Conservation (phyloP, 2,888 invertebrate species). For the Disparrhopalites patrizii region DNA sequence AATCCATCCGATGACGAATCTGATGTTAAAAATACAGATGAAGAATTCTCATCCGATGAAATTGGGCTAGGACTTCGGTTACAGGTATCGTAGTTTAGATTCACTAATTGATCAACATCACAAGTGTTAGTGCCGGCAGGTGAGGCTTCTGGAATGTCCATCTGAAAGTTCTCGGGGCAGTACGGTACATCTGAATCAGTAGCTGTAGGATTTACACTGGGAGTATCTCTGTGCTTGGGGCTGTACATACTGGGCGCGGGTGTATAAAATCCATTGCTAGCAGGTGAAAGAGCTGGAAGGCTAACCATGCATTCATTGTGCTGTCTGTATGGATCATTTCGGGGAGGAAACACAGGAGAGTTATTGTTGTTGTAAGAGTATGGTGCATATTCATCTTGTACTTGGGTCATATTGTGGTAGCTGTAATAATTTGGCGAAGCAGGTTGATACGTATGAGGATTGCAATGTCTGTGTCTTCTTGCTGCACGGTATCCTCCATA, state of each 20-base stretch:
- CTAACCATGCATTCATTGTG: background rate
- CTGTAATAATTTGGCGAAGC: background rate
- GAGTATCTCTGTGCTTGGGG: background rate
- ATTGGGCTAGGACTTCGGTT: background rate
- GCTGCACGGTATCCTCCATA: background rate
- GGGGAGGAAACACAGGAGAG: background rate
- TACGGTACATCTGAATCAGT: background rate
- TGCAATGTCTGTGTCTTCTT: background rate
- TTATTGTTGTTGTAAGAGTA: background rate
- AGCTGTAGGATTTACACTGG: background rate
- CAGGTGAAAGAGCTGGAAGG: background rate
- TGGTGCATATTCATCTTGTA: background rate
- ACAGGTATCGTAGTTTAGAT: no score
- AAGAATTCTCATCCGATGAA: background rate
- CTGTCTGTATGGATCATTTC: background rate
- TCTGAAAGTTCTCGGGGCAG: constrained; percentile 2
- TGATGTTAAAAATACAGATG: background rate
- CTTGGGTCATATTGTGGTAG: background rate
- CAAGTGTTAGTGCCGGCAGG: background rate
- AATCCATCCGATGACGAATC: background rate
- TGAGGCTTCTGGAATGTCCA: background rate
- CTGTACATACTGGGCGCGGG: background rate
- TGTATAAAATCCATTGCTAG: background rate
- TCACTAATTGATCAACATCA: no score
- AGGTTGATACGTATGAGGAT: background rate